Percentiles rank a stretch among this genome's conserved stretches.
Conservation (phyloP, 2,797 vertebrate species). For the Xenops minutus region DNA sequence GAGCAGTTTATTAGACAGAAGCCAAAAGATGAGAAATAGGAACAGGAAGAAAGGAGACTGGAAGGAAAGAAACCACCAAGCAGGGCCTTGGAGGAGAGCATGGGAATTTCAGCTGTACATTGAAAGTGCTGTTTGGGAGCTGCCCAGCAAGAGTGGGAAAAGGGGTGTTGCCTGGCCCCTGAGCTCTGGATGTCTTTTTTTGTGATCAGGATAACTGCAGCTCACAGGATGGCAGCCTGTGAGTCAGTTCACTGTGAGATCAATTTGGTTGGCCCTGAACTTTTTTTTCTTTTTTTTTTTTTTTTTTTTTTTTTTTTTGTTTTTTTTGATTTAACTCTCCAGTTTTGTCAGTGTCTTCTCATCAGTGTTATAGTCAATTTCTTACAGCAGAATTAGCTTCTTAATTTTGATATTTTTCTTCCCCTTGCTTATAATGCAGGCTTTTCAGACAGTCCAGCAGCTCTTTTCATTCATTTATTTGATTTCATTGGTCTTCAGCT, state of each 20-base stretch:
- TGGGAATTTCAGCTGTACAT: neutral
- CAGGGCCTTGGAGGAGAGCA: neutral
- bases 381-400: neutral
- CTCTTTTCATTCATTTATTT: neutral
- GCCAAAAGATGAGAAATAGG: neutral
- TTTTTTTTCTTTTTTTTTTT: neutral
- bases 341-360: neutral
- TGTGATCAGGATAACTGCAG: neutral
- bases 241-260: neutral
- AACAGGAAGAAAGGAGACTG: neutral
- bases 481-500: neutral
- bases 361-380: neutral
- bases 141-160: neutral
- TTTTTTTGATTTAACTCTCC: neutral
- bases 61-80: neutral
- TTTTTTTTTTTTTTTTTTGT: neutral
- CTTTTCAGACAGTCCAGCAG: neutral
- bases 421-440: neutral
- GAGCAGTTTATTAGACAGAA: neutral
- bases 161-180: neutral
- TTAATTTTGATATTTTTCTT: neutral
- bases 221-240: neutral
- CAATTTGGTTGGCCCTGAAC: neutral
- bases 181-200: neutral
- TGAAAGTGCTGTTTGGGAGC: neutral